Evolutionary conservation across 1,140 invertebrate genomes (phyloP).

Genomic region (Coelopa frigida): DNA sequence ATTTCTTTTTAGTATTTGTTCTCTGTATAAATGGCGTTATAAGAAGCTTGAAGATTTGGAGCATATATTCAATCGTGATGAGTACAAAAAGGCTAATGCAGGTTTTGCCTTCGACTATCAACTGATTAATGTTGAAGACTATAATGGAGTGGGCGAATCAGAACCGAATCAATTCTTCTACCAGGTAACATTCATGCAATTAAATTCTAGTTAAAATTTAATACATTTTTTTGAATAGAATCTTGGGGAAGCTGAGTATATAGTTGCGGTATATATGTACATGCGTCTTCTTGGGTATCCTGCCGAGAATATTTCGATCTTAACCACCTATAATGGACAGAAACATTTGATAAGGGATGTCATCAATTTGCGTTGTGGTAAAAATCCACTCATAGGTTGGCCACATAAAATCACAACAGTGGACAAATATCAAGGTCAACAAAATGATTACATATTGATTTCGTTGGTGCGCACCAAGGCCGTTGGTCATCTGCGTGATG

Average conservation of each 20-base stretch:
- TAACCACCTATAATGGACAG: constrained; percentile 99
- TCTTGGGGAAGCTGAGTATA: constrained; percentile 97
- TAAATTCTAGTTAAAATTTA: too few relatives aligned
- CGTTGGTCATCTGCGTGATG: constrained; percentile 94
- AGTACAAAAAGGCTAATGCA: constrained; percentile 85
- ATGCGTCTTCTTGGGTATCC: constrained; percentile 97
- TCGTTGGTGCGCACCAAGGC: constrained; percentile 93
- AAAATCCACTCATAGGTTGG: constrained; percentile 92
- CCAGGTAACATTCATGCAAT: constrained; percentile 59
- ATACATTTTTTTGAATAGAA: constrained; percentile 68
- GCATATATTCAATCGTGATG: constrained; percentile 74
- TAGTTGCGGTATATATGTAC: constrained; percentile 97
- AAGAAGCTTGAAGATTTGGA: constrained; percentile 86
- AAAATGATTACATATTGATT: constrained; percentile 96
- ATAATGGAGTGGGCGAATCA: constrained; percentile 93
- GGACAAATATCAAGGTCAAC: constrained; percentile 99
- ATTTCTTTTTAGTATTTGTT: constrained; percentile 61
- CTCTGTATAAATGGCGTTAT: constrained; percentile 97
- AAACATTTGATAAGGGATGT: constrained; percentile 96
- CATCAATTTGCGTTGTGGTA: constrained; percentile 86
- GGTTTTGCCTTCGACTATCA: constrained; percentile 93
- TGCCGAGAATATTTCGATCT: constrained; percentile 93
- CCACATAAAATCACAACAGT: constrained; percentile 95
- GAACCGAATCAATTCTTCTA: constrained; percentile 99
- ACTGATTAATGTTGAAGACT: constrained; percentile 93